Percentiles rank a stretch among this genome's conserved stretches.
phyloP scores from a whole-genome alignment of 2,113 vertebrate species.

The Miniopterus natalensis region DNA sequence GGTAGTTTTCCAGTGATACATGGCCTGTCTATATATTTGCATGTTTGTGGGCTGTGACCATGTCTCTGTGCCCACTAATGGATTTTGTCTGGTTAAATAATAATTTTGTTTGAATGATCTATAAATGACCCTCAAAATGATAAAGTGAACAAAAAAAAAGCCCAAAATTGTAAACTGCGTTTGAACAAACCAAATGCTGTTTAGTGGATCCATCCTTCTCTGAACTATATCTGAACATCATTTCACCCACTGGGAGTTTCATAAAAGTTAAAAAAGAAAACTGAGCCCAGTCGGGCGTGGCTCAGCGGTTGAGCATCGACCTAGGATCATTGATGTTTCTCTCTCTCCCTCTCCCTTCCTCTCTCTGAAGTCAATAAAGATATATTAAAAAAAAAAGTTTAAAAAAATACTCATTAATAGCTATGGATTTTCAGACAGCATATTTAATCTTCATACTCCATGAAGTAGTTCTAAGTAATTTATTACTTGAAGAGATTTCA shows the following conservation, averaged over 20 bases:
- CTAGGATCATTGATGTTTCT: no score
- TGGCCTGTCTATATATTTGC: not conserved
- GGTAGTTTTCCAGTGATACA: not conserved
- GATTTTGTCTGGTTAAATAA: not conserved
- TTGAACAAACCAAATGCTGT: not conserved
- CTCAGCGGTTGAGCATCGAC: no score
- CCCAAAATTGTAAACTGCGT: not conserved
- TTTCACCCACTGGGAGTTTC: not conserved
- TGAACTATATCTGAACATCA: not conserved
- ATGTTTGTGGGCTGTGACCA: not conserved
- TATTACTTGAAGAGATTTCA: not conserved
- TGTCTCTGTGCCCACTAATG: not conserved
- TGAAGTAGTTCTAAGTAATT: not conserved
- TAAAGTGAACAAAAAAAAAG: not conserved
- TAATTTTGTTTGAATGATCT: constrained; percentile 2
- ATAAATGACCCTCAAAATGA: not conserved
- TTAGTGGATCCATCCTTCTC: not conserved
- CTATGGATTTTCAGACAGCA: not conserved
- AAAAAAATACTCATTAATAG: not conserved
- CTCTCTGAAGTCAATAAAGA: no score
- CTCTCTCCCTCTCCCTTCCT: no score
- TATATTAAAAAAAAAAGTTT: not conserved
- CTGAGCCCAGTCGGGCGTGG: no score
- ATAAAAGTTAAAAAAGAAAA: not conserved
- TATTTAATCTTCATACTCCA: not conserved